phyloP scores from a whole-genome alignment of 2,113 vertebrate species.

The Acanthochromis polyacanthus region DNA sequence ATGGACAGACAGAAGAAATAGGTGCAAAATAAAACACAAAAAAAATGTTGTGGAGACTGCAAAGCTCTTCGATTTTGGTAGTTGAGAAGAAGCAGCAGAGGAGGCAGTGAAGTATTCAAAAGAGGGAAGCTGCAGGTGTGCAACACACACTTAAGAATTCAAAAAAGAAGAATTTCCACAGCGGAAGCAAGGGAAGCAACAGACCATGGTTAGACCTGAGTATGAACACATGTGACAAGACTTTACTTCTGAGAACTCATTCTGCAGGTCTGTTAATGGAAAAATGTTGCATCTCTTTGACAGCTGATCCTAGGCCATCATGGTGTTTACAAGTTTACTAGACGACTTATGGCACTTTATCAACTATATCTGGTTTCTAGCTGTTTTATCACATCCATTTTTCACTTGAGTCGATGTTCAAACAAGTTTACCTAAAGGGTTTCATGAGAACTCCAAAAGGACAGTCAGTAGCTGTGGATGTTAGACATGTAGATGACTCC shows the following conservation, averaged over 20 bases:
- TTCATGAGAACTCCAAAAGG: neutral
- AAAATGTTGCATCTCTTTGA: neutral
- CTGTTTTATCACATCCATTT: neutral
- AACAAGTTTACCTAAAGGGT: neutral
- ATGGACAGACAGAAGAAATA: constrained; percentile 10
- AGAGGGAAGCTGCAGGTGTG: constrained; percentile 57
- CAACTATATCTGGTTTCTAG: constrained; percentile 6
- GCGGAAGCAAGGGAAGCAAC: constrained; percentile 49
- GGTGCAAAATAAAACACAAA: constrained; percentile 8
- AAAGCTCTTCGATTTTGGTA: no score
- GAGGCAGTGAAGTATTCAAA: constrained; percentile 39
- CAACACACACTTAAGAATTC: constrained; percentile 42
- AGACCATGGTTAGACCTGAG: constrained; percentile 36
- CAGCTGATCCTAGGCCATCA: neutral
- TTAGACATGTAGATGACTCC: neutral
- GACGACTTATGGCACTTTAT: neutral
- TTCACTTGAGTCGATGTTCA: neutral
- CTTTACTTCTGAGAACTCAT: neutral
- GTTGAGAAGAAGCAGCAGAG: constrained; percentile 6
- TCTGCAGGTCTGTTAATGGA: neutral
- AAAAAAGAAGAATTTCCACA: constrained; percentile 42
- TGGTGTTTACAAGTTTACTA: neutral
- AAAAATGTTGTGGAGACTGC: no score
- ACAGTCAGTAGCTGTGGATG: neutral
- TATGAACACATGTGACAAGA: constrained; percentile 6